Conservation (phyloP, 2,113 vertebrate genomes). For the Rhodinocichla rosea region DNA sequence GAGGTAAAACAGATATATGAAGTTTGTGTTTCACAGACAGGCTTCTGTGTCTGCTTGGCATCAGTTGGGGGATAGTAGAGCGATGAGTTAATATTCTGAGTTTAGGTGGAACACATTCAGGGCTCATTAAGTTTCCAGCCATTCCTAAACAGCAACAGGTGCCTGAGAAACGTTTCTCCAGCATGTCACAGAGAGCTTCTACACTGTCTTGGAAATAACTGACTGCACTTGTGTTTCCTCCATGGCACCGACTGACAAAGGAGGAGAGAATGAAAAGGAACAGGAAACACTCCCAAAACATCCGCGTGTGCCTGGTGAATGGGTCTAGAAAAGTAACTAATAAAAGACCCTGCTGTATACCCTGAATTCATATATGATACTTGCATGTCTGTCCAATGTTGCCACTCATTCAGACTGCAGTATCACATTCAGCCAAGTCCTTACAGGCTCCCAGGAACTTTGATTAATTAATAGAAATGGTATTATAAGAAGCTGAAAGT, state of each 20-base stretch:
- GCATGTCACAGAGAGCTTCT: constrained; percentile 55
- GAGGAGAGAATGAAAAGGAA: not conserved
- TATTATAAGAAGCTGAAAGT: not conserved
- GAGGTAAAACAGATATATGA: constrained; percentile 2
- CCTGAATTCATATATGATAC: not conserved
- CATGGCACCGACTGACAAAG: not conserved
- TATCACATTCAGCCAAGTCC: not conserved
- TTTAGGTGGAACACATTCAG: constrained; percentile 66
- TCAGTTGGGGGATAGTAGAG: constrained; percentile 23
- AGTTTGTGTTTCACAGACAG: constrained; percentile 30
- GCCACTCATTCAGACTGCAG: not conserved
- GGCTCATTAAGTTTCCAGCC: constrained; percentile 65
- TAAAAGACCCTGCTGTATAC: not conserved
- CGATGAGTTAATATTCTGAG: constrained; percentile 58
- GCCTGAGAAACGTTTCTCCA: constrained; percentile 51
- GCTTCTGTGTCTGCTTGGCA: not conserved
- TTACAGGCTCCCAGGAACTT: not conserved
- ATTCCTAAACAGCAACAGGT: constrained; percentile 70
- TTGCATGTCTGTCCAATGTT: not conserved
- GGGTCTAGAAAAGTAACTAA: not conserved
- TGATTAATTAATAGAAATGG: not conserved
- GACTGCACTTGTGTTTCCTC: constrained; percentile 14
- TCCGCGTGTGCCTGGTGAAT: not conserved
- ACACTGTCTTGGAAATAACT: constrained; percentile 47
- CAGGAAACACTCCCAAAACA: constrained; percentile 59